phyloP scores from a whole-genome alignment of 2,797 vertebrate genomes.

The Pangasius krempfi region DNA sequence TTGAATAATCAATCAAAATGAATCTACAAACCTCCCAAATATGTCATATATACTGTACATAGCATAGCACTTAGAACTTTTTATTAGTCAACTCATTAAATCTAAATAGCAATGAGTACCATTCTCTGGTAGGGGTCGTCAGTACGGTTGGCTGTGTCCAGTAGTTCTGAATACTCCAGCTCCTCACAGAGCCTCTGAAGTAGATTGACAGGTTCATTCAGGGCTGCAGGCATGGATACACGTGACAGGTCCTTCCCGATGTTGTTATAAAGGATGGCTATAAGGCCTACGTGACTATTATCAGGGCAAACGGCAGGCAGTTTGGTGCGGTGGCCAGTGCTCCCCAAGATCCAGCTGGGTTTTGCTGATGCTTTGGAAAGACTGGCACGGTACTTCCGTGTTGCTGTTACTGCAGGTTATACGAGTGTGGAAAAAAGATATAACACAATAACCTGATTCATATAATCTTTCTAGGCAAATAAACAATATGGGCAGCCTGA shows the following conservation, averaged over 20 bases:
- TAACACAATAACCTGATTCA: not conserved
- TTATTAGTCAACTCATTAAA: not conserved
- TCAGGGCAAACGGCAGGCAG: constrained; percentile 81
- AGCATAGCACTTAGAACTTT: not conserved
- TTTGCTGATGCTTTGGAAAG: constrained; percentile 65
- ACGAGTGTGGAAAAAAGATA: not conserved
- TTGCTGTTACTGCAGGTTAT: constrained; percentile 66
- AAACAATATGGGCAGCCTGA: not conserved
- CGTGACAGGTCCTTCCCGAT: constrained; percentile 90
- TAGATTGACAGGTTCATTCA: constrained; percentile 80
- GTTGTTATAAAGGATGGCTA: constrained; percentile 89
- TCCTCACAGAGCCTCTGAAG: constrained; percentile 91
- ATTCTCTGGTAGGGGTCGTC: constrained; percentile 87
- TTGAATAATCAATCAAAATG: not conserved
- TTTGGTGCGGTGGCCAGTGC: constrained; percentile 70
- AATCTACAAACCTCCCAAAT: not conserved
- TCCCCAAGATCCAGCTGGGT: constrained; percentile 57
- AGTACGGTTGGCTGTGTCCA: constrained; percentile 81
- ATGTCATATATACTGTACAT: not conserved
- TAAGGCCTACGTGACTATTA: constrained; percentile 86
- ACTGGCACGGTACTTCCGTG: constrained; percentile 74
- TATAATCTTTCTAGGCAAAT: not conserved
- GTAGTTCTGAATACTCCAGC: constrained; percentile 87
- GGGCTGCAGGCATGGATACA: constrained; percentile 88
- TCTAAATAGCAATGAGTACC: constrained; percentile 67